phyloP scores from a whole-genome alignment of 1,140 invertebrate genomes.

The Bacillus rossius region DNA sequence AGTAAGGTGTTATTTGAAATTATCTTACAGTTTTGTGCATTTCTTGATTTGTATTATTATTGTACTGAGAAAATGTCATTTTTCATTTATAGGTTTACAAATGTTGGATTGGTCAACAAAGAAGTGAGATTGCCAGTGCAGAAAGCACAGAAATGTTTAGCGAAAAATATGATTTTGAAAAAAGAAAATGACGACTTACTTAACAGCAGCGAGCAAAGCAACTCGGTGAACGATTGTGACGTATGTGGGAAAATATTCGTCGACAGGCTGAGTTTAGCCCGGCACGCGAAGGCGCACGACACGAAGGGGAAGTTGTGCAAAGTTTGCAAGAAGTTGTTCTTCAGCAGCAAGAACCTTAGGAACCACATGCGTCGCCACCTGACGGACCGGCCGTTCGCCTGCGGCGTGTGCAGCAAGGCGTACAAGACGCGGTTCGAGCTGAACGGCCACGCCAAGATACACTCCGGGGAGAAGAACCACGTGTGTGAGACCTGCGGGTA shows the following conservation, averaged over 20 bases:
- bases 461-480: slow-evolving; percentile 35
- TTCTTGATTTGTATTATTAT: too few species aligned
- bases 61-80: too few species aligned
- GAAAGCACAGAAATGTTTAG: too few species aligned
- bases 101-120: too few species aligned
- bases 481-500: slow-evolving; percentile 38
- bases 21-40: too few species aligned
- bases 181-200: too few species aligned
- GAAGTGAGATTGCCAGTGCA: too few species aligned
- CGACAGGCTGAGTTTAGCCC: slow-evolving; percentile 40
- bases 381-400: slow-evolving; percentile 44
- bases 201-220: too few species aligned
- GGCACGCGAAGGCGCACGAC: slow-evolving; percentile 2
- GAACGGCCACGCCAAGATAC: slow-evolving; percentile 37
- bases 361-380: slow-evolving; percentile 46
- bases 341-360: slow-evolving; percentile 45
- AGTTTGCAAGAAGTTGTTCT: slow-evolving; percentile 51
- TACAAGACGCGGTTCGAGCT: slow-evolving; percentile 45
- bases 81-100: too few species aligned
- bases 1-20: too few species aligned
- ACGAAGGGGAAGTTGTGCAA: slow-evolving; percentile 41
- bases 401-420: slow-evolving; percentile 41
- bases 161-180: too few species aligned
- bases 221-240: slow-evolving; percentile 42
- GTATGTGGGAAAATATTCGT: slow-evolving; percentile 54